Evolutionary conservation across 2,888 invertebrate species (phyloP).

Genomic region (Thelaira solivaga): DNA sequence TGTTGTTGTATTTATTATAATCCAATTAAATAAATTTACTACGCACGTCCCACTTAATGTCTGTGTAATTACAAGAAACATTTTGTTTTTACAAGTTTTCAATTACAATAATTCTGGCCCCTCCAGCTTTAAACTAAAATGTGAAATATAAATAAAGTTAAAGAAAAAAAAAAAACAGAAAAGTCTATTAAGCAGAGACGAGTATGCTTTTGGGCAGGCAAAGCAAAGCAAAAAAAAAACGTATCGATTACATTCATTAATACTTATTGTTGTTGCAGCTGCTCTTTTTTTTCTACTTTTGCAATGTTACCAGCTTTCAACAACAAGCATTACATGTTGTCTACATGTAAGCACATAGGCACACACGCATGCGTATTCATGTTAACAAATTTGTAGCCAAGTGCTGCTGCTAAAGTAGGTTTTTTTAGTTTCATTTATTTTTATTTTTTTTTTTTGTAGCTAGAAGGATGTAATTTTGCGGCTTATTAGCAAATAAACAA

Average conservation of each 20-base stretch:
- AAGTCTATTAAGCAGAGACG: constrained; percentile 5
- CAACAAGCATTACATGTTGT: background rate
- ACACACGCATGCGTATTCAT: background rate
- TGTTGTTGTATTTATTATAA: constrained; percentile 49
- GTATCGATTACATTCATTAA: constrained; percentile 51
- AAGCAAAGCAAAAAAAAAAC: constrained; percentile 26
- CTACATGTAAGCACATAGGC: background rate
- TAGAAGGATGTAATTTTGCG: constrained; percentile 61
- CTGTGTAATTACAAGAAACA: constrained; percentile 59
- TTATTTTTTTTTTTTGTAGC: constrained; percentile 4
- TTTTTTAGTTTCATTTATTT: no score
- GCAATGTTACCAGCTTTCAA: background rate
- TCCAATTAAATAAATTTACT: constrained; percentile 57
- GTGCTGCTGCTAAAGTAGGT: no score
- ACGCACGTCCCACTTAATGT: constrained; percentile 62
- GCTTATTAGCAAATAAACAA: constrained; percentile 66
- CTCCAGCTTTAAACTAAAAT: constrained; percentile 37
- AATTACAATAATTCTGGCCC: constrained; percentile 59
- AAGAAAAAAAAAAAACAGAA: background rate
- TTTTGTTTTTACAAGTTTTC: constrained; percentile 61
- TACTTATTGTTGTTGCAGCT: background rate
- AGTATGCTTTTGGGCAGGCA: constrained; percentile 14
- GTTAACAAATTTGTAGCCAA: background rate
- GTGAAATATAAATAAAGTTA: background rate
- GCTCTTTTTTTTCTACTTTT: background rate